phyloP scores from a whole-genome alignment of 1,140 invertebrate species.

The Gonioctena quinquepunctata region DNA sequence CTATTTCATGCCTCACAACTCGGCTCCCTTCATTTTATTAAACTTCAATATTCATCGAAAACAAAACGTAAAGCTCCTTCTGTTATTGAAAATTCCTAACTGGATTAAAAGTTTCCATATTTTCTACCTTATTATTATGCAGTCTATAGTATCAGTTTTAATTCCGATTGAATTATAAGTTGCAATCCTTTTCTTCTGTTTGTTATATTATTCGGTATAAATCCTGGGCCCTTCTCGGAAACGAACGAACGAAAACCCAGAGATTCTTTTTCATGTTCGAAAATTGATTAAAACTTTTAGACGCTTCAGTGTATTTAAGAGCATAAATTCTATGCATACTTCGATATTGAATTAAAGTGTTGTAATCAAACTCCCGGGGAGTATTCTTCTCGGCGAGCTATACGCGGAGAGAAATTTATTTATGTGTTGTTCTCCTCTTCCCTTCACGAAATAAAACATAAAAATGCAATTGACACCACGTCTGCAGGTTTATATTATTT shows the following conservation, averaged over 20 bases:
- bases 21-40: not conserved
- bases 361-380: constrained; percentile 50
- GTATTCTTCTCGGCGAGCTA: constrained; percentile 31
- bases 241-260: constrained; percentile 11
- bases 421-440: constrained; percentile 48
- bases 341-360: constrained; percentile 55
- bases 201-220: constrained; percentile 14
- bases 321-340: constrained; percentile 56
- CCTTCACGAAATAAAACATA: constrained; percentile 44
- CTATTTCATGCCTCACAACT: too few relatives aligned
- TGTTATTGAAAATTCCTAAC: constrained; percentile 20
- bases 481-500: constrained; percentile 50
- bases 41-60: constrained; percentile 10
- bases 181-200: constrained; percentile 23
- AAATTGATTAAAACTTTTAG: constrained; percentile 55
- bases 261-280: constrained; percentile 50
- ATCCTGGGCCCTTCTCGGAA: not conserved
- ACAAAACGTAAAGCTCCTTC: constrained; percentile 11
- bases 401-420: constrained; percentile 47
- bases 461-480: constrained; percentile 51
- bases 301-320: constrained; percentile 50
- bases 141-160: constrained; percentile 23
- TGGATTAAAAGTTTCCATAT: constrained; percentile 14
- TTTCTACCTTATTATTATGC: constrained; percentile 25
- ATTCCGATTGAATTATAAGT: constrained; percentile 26